A percentile compares a stretch with the other conserved stretches of the same genome.
Conservation (phyloP, 2,888 invertebrate species). For the Empis stercorea region DNA sequence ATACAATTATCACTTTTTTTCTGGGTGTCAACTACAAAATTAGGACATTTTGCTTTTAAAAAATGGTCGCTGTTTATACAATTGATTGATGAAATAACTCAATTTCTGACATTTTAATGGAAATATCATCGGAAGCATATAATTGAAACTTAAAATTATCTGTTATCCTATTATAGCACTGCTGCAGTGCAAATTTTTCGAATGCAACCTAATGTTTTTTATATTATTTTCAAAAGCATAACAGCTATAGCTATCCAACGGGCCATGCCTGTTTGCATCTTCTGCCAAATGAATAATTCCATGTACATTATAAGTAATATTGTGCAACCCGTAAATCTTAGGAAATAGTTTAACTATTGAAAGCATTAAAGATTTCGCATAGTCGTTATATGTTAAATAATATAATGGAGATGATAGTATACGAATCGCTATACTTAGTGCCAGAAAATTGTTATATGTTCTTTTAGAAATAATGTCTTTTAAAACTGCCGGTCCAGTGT, state of each 20-base stretch:
- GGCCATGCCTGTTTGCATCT: conserved; percentile 11
- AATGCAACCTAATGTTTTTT: conserved; percentile 18
- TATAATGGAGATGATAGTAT: not conserved
- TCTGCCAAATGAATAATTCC: conserved; percentile 8
- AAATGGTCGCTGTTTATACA: not conserved
- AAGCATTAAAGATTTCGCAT: not conserved
- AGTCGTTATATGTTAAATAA: not conserved
- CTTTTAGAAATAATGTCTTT: not conserved
- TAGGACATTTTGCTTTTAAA: not conserved
- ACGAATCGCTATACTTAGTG: not conserved
- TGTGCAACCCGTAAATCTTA: not conserved
- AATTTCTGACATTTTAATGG: not conserved
- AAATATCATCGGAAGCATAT: not conserved
- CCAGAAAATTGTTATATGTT: not conserved
- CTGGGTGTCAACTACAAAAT: not conserved
- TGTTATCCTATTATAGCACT: conserved; percentile 4
- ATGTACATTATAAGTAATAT: conserved; percentile 9
- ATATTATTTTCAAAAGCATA: conserved; percentile 13
- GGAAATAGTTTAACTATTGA: not conserved
- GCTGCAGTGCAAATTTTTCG: conserved; percentile 26
- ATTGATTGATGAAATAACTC: not conserved
- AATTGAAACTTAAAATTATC: not conserved
- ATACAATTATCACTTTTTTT: not conserved
- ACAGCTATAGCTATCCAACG: conserved; percentile 11
- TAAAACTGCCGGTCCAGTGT: not conserved